These are phyloP conservation scores for Autographa pulchrina DNA, from an alignment of 2,888 invertebrate genomes.

Conservation along the genomic window DNA sequence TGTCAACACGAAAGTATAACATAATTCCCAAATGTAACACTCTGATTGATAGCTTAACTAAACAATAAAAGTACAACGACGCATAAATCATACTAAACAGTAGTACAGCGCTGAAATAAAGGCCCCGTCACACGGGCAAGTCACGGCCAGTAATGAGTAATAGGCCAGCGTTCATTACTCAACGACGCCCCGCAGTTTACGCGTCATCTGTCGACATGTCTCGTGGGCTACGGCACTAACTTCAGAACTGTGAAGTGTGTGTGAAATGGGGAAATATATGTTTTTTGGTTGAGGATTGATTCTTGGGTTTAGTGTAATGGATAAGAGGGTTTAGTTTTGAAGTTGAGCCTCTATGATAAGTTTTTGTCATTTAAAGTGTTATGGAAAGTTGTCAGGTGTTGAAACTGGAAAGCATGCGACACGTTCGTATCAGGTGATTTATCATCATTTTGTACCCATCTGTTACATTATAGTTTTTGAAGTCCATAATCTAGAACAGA, in stretches of 20 bases:
- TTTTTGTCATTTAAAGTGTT: conserved; percentile 48
- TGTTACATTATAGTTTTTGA: no score
- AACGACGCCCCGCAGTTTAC: conserved; percentile 80
- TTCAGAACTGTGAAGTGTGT: conserved; percentile 58
- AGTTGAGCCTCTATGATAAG: conserved; percentile 11
- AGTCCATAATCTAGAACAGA: no score
- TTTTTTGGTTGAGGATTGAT: conserved; percentile 49
- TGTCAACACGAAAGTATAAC: conserved; percentile 31
- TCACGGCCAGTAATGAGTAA: conserved; percentile 80
- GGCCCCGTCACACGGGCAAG: conserved; percentile 75
- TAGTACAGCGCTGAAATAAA: conserved; percentile 77
- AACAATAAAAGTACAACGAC: conserved; percentile 62
- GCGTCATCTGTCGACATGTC: conserved; percentile 80
- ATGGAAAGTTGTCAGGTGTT: conserved; percentile 50
- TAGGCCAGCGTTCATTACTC: conserved; percentile 82
- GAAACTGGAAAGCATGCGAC: conserved; percentile 5
- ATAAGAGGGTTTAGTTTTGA: conserved; percentile 39
- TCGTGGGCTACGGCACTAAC: conserved; percentile 60
- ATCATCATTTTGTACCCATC: conserved; percentile 4
- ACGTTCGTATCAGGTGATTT: conserved; percentile 14
- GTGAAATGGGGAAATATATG: conserved; percentile 47
- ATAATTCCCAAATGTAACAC: conserved; percentile 23
- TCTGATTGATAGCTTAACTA: conserved; percentile 62
- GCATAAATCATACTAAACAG: conserved; percentile 73
- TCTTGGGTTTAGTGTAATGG: conserved; percentile 37